phyloP scores from a whole-genome alignment of 2,888 invertebrate species.

The Phengaris arion region DNA sequence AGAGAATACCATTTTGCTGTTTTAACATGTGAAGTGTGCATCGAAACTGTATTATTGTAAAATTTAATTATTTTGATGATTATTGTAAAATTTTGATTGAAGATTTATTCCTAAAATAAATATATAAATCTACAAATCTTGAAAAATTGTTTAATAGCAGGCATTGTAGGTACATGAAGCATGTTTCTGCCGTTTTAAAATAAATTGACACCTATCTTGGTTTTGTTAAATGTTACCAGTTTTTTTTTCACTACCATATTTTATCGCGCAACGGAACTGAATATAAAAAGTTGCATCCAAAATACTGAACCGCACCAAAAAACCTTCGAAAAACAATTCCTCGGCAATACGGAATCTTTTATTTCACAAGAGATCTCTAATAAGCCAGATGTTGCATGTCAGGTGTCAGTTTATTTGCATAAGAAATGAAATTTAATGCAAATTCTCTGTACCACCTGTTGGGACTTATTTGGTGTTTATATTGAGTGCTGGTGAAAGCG shows the following conservation, averaged over 20 bases:
- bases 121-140: too few species aligned
- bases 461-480: conserved; percentile 15
- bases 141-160: too few species aligned
- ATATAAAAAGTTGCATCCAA: neutral
- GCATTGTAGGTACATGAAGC: too few species aligned
- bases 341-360: neutral
- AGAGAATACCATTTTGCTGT: too few species aligned
- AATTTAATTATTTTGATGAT: too few species aligned
- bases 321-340: neutral
- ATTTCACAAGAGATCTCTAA: conserved; percentile 12
- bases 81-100: too few species aligned
- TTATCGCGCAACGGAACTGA: neutral
- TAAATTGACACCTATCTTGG: neutral
- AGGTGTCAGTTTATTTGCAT: conserved; percentile 27
- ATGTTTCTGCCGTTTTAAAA: too few species aligned
- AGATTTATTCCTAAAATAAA: too few species aligned
- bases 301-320: neutral
- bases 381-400: conserved; percentile 22
- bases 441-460: conserved; percentile 36
- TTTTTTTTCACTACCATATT: neutral
- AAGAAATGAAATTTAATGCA: conserved; percentile 24
- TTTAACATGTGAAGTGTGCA: too few species aligned
- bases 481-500: neutral
- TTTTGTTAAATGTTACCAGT: neutral
- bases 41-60: too few species aligned